A percentile compares a stretch with the other conserved stretches of the same genome.
Evolutionary conservation across 2,797 vertebrate species (phyloP).

Genomic region (Coccyzus lansbergi): DNA sequence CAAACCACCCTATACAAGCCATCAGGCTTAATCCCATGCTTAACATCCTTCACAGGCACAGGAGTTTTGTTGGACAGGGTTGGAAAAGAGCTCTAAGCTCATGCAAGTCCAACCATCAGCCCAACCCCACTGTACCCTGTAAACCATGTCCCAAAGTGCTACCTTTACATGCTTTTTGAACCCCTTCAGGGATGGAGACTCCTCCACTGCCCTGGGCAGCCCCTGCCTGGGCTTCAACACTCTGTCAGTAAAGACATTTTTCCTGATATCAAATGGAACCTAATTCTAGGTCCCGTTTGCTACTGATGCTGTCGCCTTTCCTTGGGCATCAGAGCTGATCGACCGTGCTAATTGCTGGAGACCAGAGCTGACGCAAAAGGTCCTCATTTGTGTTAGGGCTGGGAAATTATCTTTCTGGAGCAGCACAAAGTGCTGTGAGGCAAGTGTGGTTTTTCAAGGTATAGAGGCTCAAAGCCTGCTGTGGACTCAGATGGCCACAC

Average conservation of each 20-base stretch:
- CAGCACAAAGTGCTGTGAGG: neutral
- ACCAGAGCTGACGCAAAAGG: conserved; percentile 30
- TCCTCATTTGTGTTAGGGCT: neutral
- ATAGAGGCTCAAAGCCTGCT: neutral
- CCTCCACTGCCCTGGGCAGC: too few relatives aligned
- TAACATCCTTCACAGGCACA: neutral
- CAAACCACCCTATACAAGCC: neutral
- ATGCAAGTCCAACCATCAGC: too few relatives aligned
- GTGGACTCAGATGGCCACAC: neutral
- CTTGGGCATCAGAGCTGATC: neutral
- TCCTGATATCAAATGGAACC: too few relatives aligned
- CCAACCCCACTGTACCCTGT: too few relatives aligned
- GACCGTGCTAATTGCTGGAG: neutral
- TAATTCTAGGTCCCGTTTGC: neutral
- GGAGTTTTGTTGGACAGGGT: neutral
- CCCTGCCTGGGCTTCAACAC: too few relatives aligned
- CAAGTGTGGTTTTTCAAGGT: neutral
- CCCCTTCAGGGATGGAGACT: too few relatives aligned
- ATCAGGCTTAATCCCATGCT: neutral
- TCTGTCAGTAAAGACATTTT: too few relatives aligned
- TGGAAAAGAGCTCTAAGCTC: too few relatives aligned
- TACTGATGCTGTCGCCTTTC: neutral
- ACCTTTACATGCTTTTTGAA: too few relatives aligned
- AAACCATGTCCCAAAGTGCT: too few relatives aligned
- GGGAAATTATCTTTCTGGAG: neutral